Base-by-base conservation (phyloP, 2,113 vertebrate species). In the Lagopus muta region DNA sequence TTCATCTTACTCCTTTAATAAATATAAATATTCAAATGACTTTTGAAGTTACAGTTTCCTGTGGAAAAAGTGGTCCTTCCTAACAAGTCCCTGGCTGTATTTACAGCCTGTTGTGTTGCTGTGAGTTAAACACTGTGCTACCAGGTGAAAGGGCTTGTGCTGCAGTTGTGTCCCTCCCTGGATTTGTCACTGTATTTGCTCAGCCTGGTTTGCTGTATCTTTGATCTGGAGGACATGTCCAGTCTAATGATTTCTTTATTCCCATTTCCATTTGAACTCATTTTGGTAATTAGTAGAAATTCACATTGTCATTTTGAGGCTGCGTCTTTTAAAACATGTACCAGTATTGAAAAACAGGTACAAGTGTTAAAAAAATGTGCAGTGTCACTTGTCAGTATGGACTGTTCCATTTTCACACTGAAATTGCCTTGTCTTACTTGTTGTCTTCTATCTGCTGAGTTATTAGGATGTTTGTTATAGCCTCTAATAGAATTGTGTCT, bases 81-180 rank as follows among this genome's bases (percentile, higher is more conserved):
- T 86, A 66, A 18, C 24, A 74, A 42, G 52, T 52, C 8, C 6
- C 18, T 13, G 42, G 60, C 22, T 50, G 6, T 40, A 24, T 81
- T 89, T 84, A 75, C 61, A 78, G 9, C 32, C n/a, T 67, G 4
- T 58, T 77, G 32, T 71, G 70, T 72, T 72, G 28, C 70, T 48
- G 13, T 19, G 6, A 71, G 6, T 69, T 77, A 28, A 73, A 58
- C 8, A 45, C 4, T 30, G 27, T 72, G 13, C 76, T 47, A 45
- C 25, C 69, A 52, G 32, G 30, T 77, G 42, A 81, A 76, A 76
- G 69, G 30, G 14, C 32, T 2, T 0, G 1, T 74, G 66, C 21
- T 77, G 2, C 1, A 1, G 3, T 64, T 88, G 52, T 47, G 22
- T n/a, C 1, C 18, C 1, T 66, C 62, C 0, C 0, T 62, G 65